Conservation (phyloP, 1,140 invertebrate species). For the Wasmannia auropunctata region DNA sequence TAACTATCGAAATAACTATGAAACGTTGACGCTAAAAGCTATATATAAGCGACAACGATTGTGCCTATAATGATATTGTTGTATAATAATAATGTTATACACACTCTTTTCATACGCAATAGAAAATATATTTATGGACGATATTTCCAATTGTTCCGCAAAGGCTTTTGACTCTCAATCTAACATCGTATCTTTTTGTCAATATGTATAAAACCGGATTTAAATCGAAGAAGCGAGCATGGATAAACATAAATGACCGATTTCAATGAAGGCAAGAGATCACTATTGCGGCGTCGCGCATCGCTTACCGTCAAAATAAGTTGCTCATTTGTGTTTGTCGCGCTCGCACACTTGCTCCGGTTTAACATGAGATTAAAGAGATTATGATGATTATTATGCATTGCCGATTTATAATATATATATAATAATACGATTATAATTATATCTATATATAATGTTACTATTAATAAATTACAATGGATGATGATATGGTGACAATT, state of each 20-base stretch:
- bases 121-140: constrained; percentile 65
- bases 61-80: constrained; percentile 72
- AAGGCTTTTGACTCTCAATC: constrained; percentile 45
- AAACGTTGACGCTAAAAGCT: background rate
- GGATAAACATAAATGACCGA: background rate
- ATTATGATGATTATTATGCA: constrained; percentile 33
- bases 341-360: background rate
- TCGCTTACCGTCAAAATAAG: background rate
- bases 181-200: constrained; percentile 54
- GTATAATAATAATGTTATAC: constrained; percentile 64
- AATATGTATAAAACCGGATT: background rate
- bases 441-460: constrained; percentile 31
- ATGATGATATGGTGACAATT: constrained; percentile 63
- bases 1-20: constrained; percentile 6
- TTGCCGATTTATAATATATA: constrained; percentile 55
- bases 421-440: constrained; percentile 26
- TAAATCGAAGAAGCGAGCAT: background rate
- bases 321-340: background rate
- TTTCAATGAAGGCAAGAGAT: background rate
- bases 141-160: constrained; percentile 60
- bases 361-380: constrained; percentile 28
- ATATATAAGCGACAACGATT: constrained; percentile 54
- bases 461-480: constrained; percentile 36
- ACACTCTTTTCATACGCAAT: constrained; percentile 50
- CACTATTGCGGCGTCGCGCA: background rate